Conservation (phyloP, 2,113 vertebrate species). For the Cyanoliseus patagonus region DNA sequence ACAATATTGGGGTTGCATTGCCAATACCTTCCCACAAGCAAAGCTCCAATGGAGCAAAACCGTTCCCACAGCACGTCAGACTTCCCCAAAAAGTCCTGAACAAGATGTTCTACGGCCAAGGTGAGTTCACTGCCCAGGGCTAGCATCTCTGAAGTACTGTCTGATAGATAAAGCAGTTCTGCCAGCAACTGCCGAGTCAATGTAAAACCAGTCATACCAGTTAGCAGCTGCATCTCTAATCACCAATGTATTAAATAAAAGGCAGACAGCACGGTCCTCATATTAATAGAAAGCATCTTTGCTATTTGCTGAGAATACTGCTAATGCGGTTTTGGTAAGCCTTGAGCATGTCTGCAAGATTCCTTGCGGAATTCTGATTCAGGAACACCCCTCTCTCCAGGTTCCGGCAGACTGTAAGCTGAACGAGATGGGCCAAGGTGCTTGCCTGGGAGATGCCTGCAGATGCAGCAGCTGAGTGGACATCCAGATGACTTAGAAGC, state of each 20-base stretch:
- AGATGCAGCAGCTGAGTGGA: neutral
- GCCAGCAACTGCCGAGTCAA: neutral
- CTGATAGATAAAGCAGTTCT: neutral
- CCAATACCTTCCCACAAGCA: neutral
- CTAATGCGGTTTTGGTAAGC: neutral
- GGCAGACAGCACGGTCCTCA: neutral
- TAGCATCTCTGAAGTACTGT: neutral
- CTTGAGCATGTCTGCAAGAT: neutral
- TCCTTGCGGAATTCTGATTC: neutral
- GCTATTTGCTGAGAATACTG: neutral
- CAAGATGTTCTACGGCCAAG: fast-evolving
- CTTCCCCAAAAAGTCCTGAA: neutral
- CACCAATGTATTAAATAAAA: neutral
- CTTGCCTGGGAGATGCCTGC: neutral
- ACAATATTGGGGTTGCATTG: neutral
- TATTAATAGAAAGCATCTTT: neutral
- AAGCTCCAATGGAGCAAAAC: neutral
- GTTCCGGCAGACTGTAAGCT: neutral
- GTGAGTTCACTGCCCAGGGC: neutral
- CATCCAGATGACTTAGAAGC: neutral
- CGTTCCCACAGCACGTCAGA: neutral
- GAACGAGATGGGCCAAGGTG: neutral
- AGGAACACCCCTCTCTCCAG: neutral
- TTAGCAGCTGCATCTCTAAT: neutral
- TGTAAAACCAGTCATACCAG: neutral